phyloP scores from a whole-genome alignment of 2,888 invertebrate species.

The Dendrolimus pini region DNA sequence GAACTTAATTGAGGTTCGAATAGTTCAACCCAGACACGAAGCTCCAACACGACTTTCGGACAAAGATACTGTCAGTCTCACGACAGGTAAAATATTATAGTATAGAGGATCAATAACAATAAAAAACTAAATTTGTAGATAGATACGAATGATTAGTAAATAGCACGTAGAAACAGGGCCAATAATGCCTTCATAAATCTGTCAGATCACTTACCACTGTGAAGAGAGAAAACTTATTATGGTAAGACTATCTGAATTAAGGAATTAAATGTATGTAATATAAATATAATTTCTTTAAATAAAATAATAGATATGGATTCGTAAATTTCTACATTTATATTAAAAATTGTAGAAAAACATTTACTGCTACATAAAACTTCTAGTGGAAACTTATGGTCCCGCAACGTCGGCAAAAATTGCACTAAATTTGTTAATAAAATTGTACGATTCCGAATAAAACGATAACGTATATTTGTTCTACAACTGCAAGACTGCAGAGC shows the following conservation, averaged over 20 bases:
- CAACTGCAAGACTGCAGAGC: slow-evolving; percentile 23
- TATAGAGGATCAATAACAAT: slow-evolving; percentile 36
- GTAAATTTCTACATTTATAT: too few species aligned
- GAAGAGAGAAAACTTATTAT: slow-evolving; percentile 1
- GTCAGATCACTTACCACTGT: slow-evolving; percentile 6
- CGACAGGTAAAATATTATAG: slow-evolving; percentile 29
- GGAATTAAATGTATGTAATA: too few species aligned
- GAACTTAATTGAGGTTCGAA: slow-evolving; percentile 60
- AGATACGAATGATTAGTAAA: slow-evolving; percentile 12
- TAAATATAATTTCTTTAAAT: too few species aligned
- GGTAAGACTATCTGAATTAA: too few species aligned
- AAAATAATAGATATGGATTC: too few species aligned
- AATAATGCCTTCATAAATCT: slow-evolving; percentile 1
- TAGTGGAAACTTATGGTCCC: too few species aligned
- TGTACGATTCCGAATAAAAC: too few species aligned
- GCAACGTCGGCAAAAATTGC: too few species aligned
- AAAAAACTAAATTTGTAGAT: slow-evolving; percentile 38
- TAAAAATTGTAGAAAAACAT: too few species aligned
- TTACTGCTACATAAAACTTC: too few species aligned
- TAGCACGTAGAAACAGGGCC: slow-evolving; percentile 1
- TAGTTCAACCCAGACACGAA: slow-evolving; percentile 45
- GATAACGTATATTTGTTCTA: too few species aligned
- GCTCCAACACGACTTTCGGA: slow-evolving; percentile 48
- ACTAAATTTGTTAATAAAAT: too few species aligned
- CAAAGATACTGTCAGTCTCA: slow-evolving; percentile 55